Conservation (phyloP, 2,888 invertebrate species). For the Dicranocentrus wangi region DNA sequence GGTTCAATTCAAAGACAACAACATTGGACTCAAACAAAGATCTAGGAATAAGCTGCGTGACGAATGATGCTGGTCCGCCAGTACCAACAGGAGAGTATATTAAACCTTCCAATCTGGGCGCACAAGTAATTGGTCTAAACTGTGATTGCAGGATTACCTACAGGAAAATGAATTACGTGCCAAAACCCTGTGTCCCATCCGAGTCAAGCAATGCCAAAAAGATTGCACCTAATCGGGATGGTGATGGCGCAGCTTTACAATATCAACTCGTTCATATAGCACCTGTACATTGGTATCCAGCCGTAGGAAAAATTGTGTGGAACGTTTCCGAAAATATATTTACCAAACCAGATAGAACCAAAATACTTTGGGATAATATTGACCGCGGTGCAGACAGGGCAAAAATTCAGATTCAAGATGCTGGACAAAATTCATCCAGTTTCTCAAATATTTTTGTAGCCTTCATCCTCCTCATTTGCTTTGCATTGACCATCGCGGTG, state of each 20-base stretch:
- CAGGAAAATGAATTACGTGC: conserved; percentile 12
- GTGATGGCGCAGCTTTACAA: neutral
- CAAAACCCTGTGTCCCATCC: conserved; percentile 25
- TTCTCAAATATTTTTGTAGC: neutral
- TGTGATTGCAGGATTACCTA: conserved; percentile 18
- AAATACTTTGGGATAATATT: too few species aligned
- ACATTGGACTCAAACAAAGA: neutral
- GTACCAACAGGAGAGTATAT: too few species aligned
- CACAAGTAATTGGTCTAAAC: neutral
- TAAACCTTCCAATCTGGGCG: neutral
- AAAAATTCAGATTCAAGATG: neutral
- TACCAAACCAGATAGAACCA: neutral
- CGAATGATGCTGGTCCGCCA: too few species aligned
- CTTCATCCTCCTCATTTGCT: neutral
- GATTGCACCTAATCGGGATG: neutral
- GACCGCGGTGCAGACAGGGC: too few species aligned
- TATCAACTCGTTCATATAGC: conserved; percentile 1
- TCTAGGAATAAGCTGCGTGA: neutral
- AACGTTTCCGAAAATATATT: conserved; percentile 22
- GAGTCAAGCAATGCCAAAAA: neutral
- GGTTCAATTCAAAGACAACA: neutral
- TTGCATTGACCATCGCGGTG: neutral
- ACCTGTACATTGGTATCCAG: conserved; percentile 46
- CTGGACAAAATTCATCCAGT: neutral
- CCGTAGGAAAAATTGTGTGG: conserved; percentile 4